A percentile compares a stretch with the other conserved stretches of the same genome.
These are phyloP conservation scores for Cotesia glomerata DNA, from an alignment of 1,140 invertebrate genomes.

Conservation along the genomic window DNA sequence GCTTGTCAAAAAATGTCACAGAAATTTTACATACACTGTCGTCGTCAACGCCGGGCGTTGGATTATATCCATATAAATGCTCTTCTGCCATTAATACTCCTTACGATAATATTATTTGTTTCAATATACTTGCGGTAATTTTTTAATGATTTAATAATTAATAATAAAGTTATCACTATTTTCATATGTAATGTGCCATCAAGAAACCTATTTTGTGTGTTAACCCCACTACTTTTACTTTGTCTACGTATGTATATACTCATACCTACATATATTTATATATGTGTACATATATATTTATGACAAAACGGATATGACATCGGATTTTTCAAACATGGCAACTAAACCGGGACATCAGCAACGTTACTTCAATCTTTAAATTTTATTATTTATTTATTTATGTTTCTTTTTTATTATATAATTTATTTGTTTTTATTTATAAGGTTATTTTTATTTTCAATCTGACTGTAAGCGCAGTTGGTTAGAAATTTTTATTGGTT, in stretches of 20 bases:
- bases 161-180: conserved; percentile 41
- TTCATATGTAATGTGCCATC: conserved; percentile 49
- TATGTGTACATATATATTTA: neutral
- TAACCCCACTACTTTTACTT: conserved; percentile 42
- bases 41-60: conserved; percentile 55
- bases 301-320: conserved; percentile 54
- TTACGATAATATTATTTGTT: conserved; percentile 23
- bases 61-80: conserved; percentile 62
- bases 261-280: neutral
- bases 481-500: too few species aligned
- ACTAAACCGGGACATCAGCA: conserved; percentile 7
- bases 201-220: conserved; percentile 58
- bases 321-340: conserved; percentile 51
- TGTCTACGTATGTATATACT: neutral
- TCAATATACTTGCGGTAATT: conserved; percentile 35
- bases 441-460: too few species aligned
- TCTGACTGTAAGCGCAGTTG: too few species aligned
- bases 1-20: conserved; percentile 53
- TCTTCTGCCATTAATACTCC: conserved; percentile 63
- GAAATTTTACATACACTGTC: conserved; percentile 58
- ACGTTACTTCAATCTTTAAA: too few species aligned
- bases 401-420: too few species aligned
- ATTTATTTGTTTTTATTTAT: too few species aligned
- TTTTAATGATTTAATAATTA: conserved; percentile 36
- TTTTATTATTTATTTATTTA: too few species aligned